A percentile compares a stretch with the other conserved stretches of the same genome.
These are phyloP conservation scores for Henricia sp. DNA, from an alignment of 53 echinoderm and acorn worm species.

Conservation along the genomic window DNA sequence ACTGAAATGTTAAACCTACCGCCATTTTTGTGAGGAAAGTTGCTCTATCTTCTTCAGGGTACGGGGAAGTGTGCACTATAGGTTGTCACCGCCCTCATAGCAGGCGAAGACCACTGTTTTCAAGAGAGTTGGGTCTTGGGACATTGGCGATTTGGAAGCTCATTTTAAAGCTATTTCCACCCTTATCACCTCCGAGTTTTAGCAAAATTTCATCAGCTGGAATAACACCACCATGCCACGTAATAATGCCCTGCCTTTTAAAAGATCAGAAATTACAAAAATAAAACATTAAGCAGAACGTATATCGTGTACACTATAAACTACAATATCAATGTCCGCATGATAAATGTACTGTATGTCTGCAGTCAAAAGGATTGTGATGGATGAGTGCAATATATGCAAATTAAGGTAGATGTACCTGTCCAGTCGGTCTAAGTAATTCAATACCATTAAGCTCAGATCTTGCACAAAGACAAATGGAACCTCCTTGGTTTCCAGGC, in stretches of 20 bases:
- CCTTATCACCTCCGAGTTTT: constrained; percentile 32
- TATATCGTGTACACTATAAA: too few relatives aligned
- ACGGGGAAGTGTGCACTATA: not conserved
- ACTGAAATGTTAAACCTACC: not conserved
- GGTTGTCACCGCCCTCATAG: constrained; percentile 5
- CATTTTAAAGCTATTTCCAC: constrained; percentile 27
- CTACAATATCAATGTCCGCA: too few relatives aligned
- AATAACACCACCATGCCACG: constrained; percentile 13
- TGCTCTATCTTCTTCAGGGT: not conserved
- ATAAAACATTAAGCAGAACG: too few relatives aligned
- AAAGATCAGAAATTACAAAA: not conserved
- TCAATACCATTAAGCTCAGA: not conserved
- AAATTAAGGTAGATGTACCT: not conserved
- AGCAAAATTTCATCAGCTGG: constrained; percentile 15
- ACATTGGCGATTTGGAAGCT: constrained; percentile 23
- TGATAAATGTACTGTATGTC: not conserved
- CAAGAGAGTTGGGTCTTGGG: not conserved
- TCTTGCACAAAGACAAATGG: constrained; percentile 16
- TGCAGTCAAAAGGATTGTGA: not conserved
- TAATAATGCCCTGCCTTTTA: constrained; percentile 9
- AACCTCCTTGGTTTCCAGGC: not conserved
- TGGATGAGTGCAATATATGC: not conserved
- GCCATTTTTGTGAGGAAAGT: constrained; percentile 13
- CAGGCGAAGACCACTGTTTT: constrained; percentile 24
- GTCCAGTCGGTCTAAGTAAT: constrained; percentile 15